phyloP scores from a whole-genome alignment of 1,140 invertebrate species.

The Brachionus rotundiformis region DNA sequence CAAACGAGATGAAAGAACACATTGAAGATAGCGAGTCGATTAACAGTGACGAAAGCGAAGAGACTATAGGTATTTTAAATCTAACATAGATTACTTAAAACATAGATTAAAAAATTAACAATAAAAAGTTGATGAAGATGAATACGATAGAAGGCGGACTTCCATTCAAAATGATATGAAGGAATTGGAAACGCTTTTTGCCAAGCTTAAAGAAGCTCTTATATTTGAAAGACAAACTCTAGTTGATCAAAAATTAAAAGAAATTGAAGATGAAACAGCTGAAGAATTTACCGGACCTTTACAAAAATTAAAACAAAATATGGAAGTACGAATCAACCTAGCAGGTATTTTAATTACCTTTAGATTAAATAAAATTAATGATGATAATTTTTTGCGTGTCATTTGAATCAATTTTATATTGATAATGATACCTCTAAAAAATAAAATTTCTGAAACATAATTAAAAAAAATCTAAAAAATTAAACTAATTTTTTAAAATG shows the following conservation, averaged over 20 bases:
- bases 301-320: conserved; percentile 15
- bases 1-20: neutral
- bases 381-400: conserved; percentile 45
- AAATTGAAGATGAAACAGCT: conserved; percentile 48
- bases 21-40: conserved; percentile 20
- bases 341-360: conserved; percentile 11
- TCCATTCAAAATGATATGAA: conserved; percentile 10
- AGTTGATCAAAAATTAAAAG: conserved; percentile 43
- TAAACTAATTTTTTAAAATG: neutral
- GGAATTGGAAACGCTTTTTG: conserved; percentile 31
- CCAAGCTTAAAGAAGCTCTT: conserved; percentile 38
- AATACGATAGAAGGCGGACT: conserved; percentile 24
- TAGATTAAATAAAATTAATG: conserved; percentile 28
- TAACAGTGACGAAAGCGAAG: conserved; percentile 33
- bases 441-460: conserved; percentile 26
- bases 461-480: neutral
- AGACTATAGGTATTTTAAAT: conserved; percentile 1
- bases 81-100: neutral
- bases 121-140: conserved; percentile 25
- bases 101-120: neutral
- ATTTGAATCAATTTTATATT: conserved; percentile 46
- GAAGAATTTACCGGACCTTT: conserved; percentile 39
- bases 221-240: conserved; percentile 35
- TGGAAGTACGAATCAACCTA: conserved; percentile 32
- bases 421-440: neutral